Evolutionary conservation across 2,113 vertebrate species (phyloP), one percentile per base, ranked within the genome.

Genomic region (Peromyscus polionotus): DNA sequence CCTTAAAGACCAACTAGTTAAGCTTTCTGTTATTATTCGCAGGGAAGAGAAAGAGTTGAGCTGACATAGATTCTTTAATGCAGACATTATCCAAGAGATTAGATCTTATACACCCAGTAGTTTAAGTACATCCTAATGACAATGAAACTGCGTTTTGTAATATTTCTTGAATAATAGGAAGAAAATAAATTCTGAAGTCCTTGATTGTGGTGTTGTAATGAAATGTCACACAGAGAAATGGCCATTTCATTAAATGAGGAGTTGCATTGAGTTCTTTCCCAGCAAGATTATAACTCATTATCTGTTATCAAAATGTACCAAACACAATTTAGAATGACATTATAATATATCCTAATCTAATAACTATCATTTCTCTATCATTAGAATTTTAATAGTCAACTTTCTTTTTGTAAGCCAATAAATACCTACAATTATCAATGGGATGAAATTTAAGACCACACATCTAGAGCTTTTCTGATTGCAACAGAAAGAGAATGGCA

Each of bases 121-220:
- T 96, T 96, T 97, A 97, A 98, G 97, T 90, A 97, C 86, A 97
- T 96, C 59, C 96, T 97, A 96, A 98, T 97, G 95, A 97, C 73
- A 95, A 70, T 93, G 93, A 94, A 96, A 95, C 87, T 88, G 81
- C 63, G 72, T 90, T 97, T 95, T 92, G 83, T 75, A 96, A 97
- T 97, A 98, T 97, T 97, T 98, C 95, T 94, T 96, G 96, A 97
- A 97, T 93, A 97, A 97, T 94, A 96, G 51, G 45, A 93, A 17
- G 65, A 94, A 96, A 96, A 97, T 96, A 98, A 96, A 97, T 98
- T 87, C 70, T 95, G 63, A 94, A 90, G 87, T 95, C 83, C 73
- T 97, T 96, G 94, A 94, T 93, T 97, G 93, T 96, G 51, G 51
- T 91, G 68, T 93, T 94, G 51, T 95, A 97, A 98, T 97, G 89